Evolutionary conservation across 2,113 vertebrate genomes (phyloP).

Genomic region (Oenanthe melanoleuca): DNA sequence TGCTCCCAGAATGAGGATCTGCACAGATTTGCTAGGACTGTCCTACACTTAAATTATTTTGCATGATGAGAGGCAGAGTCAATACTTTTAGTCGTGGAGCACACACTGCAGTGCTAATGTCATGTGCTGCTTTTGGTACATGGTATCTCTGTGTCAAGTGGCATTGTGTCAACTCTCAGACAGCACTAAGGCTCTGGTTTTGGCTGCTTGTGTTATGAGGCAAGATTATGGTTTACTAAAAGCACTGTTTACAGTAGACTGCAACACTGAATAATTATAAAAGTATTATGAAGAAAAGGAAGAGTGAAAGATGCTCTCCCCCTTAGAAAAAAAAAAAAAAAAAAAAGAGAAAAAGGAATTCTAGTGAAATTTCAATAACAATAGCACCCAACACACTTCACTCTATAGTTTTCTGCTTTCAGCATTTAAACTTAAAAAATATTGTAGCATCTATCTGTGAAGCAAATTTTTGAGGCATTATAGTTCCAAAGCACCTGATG

Average conservation of each 20-base stretch:
- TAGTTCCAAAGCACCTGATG: neutral
- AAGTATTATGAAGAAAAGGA: neutral
- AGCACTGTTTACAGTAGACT: neutral
- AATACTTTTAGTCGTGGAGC: neutral
- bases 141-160: neutral
- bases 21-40: neutral
- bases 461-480: neutral
- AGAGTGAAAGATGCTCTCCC: neutral
- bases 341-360: neutral
- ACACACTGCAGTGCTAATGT: neutral
- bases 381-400: neutral
- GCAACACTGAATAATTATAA: neutral
- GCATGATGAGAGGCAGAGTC: neutral
- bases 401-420: neutral
- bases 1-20: neutral
- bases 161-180: neutral
- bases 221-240: neutral
- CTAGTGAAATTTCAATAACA: neutral
- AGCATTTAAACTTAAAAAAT: neutral
- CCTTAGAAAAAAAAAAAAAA: fast-evolving
- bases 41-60: neutral
- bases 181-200: neutral
- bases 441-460: neutral
- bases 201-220: neutral
- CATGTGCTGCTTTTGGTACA: neutral